Conservation (phyloP, 2,888 invertebrate genomes). For the Ceramica pisi region DNA sequence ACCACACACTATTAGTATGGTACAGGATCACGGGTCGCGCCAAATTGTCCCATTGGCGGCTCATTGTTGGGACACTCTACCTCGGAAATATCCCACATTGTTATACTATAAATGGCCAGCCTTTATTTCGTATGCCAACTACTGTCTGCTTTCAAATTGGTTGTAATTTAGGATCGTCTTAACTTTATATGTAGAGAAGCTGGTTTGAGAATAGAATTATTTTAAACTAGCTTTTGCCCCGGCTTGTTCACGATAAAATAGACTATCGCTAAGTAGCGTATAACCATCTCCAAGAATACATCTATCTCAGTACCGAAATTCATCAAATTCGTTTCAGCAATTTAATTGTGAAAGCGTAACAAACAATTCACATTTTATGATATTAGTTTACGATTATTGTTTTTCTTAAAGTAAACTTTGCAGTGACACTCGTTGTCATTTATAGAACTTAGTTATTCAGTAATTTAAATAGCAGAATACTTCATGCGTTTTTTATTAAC, state of each 20-base stretch:
- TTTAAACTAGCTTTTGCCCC: neutral
- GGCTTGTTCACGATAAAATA: too few relatives aligned
- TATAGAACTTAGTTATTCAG: neutral
- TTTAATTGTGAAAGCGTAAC: too few relatives aligned
- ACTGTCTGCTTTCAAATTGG: constrained; percentile 68
- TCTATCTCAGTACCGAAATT: too few relatives aligned
- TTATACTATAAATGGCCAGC: constrained; percentile 66
- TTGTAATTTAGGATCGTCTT: constrained; percentile 63
- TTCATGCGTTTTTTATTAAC: neutral
- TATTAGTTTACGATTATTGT: neutral
- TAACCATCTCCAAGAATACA: too few relatives aligned
- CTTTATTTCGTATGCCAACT: constrained; percentile 63
- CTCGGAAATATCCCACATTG: constrained; percentile 66
- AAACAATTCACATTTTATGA: too few relatives aligned
- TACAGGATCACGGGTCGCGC: constrained; percentile 71
- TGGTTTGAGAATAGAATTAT: constrained; percentile 12
- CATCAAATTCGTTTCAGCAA: too few relatives aligned
- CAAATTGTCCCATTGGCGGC: constrained; percentile 83
- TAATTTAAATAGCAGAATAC: neutral
- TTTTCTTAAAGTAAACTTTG: neutral
- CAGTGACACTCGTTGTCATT: neutral
- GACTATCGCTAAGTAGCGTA: too few relatives aligned
- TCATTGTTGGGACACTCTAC: constrained; percentile 73
- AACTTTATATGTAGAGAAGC: constrained; percentile 57
- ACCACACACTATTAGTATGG: constrained; percentile 54